Conservation (phyloP, 2,888 invertebrate species). For the Apotomis turbidana region DNA sequence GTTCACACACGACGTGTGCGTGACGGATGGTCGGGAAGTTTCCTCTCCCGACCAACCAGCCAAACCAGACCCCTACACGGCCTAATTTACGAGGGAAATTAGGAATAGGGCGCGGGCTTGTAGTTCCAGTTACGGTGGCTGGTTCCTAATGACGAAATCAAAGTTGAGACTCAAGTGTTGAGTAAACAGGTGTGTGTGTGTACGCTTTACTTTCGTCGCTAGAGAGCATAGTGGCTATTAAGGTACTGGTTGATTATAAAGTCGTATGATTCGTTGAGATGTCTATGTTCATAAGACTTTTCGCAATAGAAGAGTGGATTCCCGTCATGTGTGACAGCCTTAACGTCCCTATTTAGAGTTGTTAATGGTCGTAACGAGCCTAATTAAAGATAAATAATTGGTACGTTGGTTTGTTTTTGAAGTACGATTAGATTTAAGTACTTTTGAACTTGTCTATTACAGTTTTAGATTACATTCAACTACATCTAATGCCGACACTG, state of each 20-base stretch:
- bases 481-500: neutral
- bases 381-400: conserved; percentile 54
- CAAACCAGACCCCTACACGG: conserved; percentile 10
- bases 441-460: conserved; percentile 19
- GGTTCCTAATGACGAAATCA: conserved; percentile 54
- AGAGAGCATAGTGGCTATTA: neutral
- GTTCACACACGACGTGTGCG: conserved; percentile 45
- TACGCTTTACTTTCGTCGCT: conserved; percentile 35
- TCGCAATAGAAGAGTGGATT: conserved; percentile 38
- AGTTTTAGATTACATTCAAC: conserved; percentile 4
- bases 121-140: conserved; percentile 49
- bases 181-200: conserved; percentile 49
- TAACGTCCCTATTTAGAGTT: conserved; percentile 55
- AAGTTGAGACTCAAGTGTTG: conserved; percentile 52
- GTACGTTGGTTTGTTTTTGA: conserved; percentile 26
- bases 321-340: conserved; percentile 53
- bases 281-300: conserved; percentile 33
- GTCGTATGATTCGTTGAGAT: neutral
- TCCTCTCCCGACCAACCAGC: conserved; percentile 43
- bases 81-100: conserved; percentile 6
- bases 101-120: conserved; percentile 20
- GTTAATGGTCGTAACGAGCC: conserved; percentile 46
- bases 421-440: conserved; percentile 27
- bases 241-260: neutral
- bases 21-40: conserved; percentile 55